phyloP scores from a whole-genome alignment of 2,888 invertebrate species.

The Caenorhabditis becei region DNA sequence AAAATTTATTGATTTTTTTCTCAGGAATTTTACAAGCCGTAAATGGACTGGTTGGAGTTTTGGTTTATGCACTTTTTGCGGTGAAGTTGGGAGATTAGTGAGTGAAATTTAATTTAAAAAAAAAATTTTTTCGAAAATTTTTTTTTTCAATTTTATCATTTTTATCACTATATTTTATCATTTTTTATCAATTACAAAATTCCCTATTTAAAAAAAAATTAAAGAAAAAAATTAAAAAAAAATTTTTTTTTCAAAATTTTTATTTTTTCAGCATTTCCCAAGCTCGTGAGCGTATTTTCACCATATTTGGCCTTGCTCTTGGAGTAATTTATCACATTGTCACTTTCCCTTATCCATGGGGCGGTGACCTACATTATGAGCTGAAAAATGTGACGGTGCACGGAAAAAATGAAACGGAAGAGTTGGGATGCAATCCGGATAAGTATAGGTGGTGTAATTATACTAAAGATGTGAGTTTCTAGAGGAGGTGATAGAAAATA shows the following conservation, averaged over 20 bases:
- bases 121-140: too few relatives aligned
- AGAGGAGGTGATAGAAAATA: not conserved
- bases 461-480: slow-evolving; percentile 55
- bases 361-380: slow-evolving; percentile 27
- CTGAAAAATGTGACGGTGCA: slow-evolving; percentile 47
- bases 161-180: too few relatives aligned
- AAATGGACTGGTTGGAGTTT: slow-evolving; percentile 64
- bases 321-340: slow-evolving; percentile 67
- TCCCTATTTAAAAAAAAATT: too few relatives aligned
- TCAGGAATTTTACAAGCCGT: slow-evolving; percentile 65
- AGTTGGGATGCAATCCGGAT: slow-evolving; percentile 61
- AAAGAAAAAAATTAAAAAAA: too few relatives aligned
- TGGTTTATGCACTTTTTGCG: slow-evolving; percentile 65
- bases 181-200: too few relatives aligned
- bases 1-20: not conserved
- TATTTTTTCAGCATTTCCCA: slow-evolving; percentile 58
- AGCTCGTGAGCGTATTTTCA: slow-evolving; percentile 65
- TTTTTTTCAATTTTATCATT: too few relatives aligned
- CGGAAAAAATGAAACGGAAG: slow-evolving; percentile 50
- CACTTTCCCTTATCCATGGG: slow-evolving; percentile 69
- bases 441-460: slow-evolving; percentile 63
- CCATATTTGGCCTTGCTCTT: slow-evolving; percentile 62
- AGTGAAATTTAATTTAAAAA: too few relatives aligned
- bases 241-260: not conserved
- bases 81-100: slow-evolving; percentile 67